These are phyloP conservation scores for Phyto melanocephala DNA, from an alignment of 2,888 invertebrate species.

Conservation along the genomic window DNA sequence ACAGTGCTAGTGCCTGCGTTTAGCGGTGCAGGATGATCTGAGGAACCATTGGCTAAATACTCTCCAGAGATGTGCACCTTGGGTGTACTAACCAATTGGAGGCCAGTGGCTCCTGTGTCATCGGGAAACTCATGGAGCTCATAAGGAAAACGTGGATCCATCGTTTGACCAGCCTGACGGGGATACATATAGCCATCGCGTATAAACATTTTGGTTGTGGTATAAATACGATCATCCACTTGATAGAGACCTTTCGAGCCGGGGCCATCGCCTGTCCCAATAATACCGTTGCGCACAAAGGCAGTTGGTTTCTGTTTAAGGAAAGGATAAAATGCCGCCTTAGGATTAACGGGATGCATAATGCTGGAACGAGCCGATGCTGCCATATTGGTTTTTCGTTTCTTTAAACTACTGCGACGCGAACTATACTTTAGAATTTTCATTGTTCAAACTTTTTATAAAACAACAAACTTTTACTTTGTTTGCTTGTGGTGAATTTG, in stretches of 20 bases:
- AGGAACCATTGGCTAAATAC: conserved; percentile 71
- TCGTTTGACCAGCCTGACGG: conserved; percentile 75
- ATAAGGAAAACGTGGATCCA: conserved; percentile 77
- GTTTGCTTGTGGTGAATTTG: conserved; percentile 7
- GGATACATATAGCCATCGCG: conserved; percentile 78
- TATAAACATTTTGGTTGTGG: conserved; percentile 76
- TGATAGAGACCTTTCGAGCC: conserved; percentile 75
- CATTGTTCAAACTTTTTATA: conserved; percentile 59
- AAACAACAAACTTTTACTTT: background rate
- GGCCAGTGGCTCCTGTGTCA: conserved; percentile 74
- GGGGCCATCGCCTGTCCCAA: conserved; percentile 74
- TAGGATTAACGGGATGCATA: conserved; percentile 66
- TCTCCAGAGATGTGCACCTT: conserved; percentile 77
- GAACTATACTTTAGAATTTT: conserved; percentile 75
- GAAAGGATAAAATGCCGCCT: conserved; percentile 67
- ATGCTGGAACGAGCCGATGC: conserved; percentile 51
- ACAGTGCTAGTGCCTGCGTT: conserved; percentile 26
- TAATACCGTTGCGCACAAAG: conserved; percentile 75
- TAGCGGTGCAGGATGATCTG: conserved; percentile 49
- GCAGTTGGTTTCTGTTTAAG: conserved; percentile 70
- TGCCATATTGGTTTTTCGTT: conserved; percentile 68
- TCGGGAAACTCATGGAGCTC: conserved; percentile 76
- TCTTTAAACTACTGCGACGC: conserved; percentile 76
- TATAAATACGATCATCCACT: conserved; percentile 76
- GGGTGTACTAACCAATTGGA: conserved; percentile 74